phyloP scores from a whole-genome alignment of 2,888 invertebrate genomes.

The Drosophila borborema region DNA sequence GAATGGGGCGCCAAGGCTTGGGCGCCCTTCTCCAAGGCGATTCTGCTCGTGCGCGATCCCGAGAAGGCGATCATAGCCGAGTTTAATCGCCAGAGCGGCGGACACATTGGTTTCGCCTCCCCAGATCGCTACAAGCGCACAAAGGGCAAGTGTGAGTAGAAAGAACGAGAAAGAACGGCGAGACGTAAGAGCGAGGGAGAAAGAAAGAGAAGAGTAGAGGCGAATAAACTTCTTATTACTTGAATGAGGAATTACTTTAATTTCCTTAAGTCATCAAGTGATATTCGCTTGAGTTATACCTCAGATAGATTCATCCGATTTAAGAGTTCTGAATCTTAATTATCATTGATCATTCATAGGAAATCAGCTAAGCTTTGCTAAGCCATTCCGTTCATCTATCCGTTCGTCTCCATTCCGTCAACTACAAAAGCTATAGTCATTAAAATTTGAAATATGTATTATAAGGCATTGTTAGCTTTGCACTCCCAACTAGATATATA shows the following conservation, averaged over 20 bases:
- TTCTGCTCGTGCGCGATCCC: slow-evolving; percentile 90
- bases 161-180: too few relatives aligned
- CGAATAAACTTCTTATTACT: too few relatives aligned
- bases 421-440: not conserved
- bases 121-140: slow-evolving; percentile 88
- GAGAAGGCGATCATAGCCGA: slow-evolving; percentile 90
- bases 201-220: too few relatives aligned
- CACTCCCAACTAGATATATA: not conserved
- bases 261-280: too few relatives aligned
- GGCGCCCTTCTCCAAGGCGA: slow-evolving; percentile 88
- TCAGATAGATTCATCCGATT: too few relatives aligned
- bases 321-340: too few relatives aligned
- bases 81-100: slow-evolving; percentile 92
- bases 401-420: not conserved
- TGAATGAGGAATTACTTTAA: too few relatives aligned
- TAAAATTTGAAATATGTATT: not conserved
- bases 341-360: too few relatives aligned
- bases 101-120: slow-evolving; percentile 92
- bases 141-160: slow-evolving; percentile 87
- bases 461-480: too few relatives aligned
- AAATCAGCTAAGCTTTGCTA: too few relatives aligned
- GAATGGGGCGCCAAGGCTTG: slow-evolving; percentile 89
- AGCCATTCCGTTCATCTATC: not conserved
- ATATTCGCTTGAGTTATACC: too few relatives aligned
- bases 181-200: not conserved